Base-by-base conservation (phyloP, 2,113 vertebrate genomes). In the Donacobius atricapilla region DNA sequence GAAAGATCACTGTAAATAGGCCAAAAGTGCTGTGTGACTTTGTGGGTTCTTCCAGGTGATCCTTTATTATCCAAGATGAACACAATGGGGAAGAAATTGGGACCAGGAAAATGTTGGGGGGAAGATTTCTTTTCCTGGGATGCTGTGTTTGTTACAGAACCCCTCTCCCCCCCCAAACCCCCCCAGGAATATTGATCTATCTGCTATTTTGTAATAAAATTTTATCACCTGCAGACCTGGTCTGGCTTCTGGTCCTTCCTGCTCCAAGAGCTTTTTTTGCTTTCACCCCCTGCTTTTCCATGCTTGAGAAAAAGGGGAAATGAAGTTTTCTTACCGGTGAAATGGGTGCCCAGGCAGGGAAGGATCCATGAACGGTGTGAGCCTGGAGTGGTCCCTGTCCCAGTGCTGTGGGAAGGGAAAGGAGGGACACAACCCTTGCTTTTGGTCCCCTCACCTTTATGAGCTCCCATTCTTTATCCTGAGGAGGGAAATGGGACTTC, bases 171-270 rank as follows among this genome's bases (percentile, higher is more conserved):
- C 4, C 4, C 78, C 2, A 2, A 56, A 16, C 33, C 57, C 48
- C 87, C 73, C 70, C 11, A 10, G 13, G 6, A 60, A 50, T 89
- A 17, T 92, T 91, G 77, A 96, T 94, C 96, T 50, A 42, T 13
- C 50, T 87, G 42, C 6, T 94, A 5, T 96, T 97, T 97, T 97
- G 96, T 97, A 97, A 97, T 96, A 97, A 90, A 97, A 94, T 75
- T 39, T 44, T 93, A 87, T 84, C 64, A 53, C 0, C 2, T n/a
- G 90, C 68, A 44, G 15, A 40, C 0, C 7, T 42, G 8, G 8
- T 51, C 65, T 63, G 39, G 65, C 39, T 82, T 94, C 87, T 81
- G 35, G 53, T 90, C 48, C 53, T n/a, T 68, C 45, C 58, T 15
- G 1, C 11, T 39, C 30, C 57, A 40, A 37, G 23, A 7, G 27